Percentiles rank a stretch among this genome's conserved stretches.
phyloP scores from a whole-genome alignment of 2,797 vertebrate species.

The Peromyscus eremicus region DNA sequence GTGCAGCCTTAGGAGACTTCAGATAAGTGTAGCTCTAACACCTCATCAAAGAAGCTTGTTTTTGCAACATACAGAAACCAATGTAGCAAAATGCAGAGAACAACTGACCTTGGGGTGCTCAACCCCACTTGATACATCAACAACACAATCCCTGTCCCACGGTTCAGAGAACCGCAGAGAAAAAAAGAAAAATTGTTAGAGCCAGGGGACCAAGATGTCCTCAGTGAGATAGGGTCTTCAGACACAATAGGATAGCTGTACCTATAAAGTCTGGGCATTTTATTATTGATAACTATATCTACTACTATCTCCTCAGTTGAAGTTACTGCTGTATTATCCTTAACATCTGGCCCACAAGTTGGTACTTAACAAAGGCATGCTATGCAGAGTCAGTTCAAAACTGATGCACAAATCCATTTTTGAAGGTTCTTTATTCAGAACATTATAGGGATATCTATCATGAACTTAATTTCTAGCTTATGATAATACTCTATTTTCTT shows the following conservation, averaged over 20 bases:
- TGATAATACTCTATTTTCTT: constrained; percentile 18
- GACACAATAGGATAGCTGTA: no score
- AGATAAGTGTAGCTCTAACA: neutral
- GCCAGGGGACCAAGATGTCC: neutral
- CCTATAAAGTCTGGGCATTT: neutral
- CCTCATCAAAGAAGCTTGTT: neutral
- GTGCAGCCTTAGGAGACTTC: neutral
- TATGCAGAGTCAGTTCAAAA: neutral
- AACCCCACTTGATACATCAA: neutral
- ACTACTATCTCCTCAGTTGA: neutral
- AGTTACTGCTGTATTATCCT: neutral
- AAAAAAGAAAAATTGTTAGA: neutral
- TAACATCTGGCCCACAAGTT: neutral
- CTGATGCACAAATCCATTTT: neutral
- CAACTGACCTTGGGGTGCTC: neutral
- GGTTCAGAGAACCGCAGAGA: neutral
- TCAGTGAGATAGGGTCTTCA: neutral
- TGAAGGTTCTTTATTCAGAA: constrained; percentile 24
- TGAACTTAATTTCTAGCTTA: constrained; percentile 35
- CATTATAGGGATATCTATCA: neutral
- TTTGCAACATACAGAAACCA: neutral
- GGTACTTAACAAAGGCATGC: neutral
- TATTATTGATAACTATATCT: neutral
- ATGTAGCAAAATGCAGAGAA: neutral
- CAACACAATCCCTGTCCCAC: neutral